Conservation (phyloP, 2,113 vertebrate species). For the Litocranius walleri region DNA sequence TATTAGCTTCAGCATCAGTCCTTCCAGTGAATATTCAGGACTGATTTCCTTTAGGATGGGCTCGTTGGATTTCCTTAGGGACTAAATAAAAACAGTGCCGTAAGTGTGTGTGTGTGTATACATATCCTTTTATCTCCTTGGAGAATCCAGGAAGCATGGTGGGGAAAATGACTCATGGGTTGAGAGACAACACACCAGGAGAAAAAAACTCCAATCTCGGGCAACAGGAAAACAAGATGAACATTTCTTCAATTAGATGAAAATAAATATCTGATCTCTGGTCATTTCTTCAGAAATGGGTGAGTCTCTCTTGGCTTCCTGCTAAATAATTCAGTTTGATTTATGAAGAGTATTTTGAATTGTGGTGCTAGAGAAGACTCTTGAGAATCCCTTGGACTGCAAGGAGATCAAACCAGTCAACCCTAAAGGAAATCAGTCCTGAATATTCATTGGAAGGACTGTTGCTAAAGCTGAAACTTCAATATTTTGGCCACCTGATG, state of each 20-base stretch:
- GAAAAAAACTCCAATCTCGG: not conserved
- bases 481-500: not conserved
- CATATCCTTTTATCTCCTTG: not conserved
- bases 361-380: not conserved
- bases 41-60: not conserved
- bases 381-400: not conserved
- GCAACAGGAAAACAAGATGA: not conserved
- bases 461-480: not conserved
- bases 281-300: not conserved
- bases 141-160: not conserved
- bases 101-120: not conserved
- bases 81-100: not conserved
- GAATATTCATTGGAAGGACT: not conserved
- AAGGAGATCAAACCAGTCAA: not conserved
- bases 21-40: not conserved
- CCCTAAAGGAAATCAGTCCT: not conserved
- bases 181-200: not conserved
- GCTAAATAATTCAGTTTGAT: not conserved
- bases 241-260: not conserved
- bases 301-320: not conserved
- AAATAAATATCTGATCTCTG: not conserved
- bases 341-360: not conserved
- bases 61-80: not conserved
- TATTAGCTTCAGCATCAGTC: not conserved
- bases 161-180: not conserved